Evolutionary conservation across 2,113 vertebrate species (phyloP).

Genomic region (Columba janthina): DNA sequence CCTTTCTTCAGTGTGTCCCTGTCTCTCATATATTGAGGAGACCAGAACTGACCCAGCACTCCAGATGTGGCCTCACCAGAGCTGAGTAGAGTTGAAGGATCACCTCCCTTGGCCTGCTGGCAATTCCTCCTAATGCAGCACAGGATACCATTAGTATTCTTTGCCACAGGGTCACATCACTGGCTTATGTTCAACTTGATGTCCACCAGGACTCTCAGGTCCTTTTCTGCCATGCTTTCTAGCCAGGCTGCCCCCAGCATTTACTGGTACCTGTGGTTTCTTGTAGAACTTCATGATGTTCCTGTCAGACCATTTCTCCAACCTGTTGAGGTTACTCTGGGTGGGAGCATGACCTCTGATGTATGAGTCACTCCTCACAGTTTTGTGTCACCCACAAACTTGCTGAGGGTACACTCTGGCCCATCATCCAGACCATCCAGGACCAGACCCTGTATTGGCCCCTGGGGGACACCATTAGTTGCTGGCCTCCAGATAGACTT

Average conservation of each 20-base stretch:
- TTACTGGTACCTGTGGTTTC: neutral
- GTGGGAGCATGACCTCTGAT: rapidly evolving
- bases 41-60: neutral
- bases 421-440: neutral
- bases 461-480: neutral
- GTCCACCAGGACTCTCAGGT: neutral
- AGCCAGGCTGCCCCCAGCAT: neutral
- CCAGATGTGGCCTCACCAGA: neutral
- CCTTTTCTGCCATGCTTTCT: neutral
- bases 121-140: neutral
- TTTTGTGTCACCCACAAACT: neutral
- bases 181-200: neutral
- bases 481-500: neutral
- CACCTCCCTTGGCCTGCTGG: rapidly evolving
- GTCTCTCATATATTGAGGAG: neutral
- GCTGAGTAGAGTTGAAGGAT: neutral
- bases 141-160: neutral
- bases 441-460: neutral
- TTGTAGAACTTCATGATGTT: neutral
- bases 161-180: rapidly evolving
- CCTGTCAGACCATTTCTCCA: neutral
- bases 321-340: neutral
- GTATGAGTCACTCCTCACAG: neutral
- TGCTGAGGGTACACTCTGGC: neutral
- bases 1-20: neutral